Percentiles rank a stretch among this genome's conserved stretches.
These are phyloP conservation scores for Brachystomella parvula DNA, from an alignment of 1,140 invertebrate species.

Conservation along the genomic window DNA sequence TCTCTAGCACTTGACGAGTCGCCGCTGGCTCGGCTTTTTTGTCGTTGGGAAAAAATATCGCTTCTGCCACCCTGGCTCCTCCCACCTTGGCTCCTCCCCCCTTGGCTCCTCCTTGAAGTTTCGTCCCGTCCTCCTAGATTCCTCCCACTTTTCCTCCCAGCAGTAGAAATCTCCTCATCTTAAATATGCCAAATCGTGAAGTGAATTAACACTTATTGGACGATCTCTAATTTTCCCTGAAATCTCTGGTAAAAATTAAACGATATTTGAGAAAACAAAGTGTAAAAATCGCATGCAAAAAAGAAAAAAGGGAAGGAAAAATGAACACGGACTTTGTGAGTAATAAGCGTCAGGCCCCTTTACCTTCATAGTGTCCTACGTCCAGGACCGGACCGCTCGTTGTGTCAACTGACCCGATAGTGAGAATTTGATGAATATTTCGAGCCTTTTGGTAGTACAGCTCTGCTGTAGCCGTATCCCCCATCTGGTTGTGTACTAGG, in stretches of 20 bases:
- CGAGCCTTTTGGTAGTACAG: constrained; percentile 28
- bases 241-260: no score
- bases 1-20: neutral
- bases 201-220: no score
- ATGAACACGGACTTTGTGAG: neutral
- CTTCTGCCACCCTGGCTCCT: no score
- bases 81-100: no score
- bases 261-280: no score
- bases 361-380: no score
- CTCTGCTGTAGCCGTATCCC: constrained; percentile 18
- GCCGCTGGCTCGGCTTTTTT: neutral
- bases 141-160: neutral
- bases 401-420: neutral
- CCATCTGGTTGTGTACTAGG: constrained; percentile 10
- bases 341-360: neutral
- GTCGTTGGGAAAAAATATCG: no score
- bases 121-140: neutral
- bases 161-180: neutral
- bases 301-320: no score
- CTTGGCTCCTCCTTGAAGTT: neutral
- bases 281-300: no score
- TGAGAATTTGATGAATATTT: constrained; percentile 19
- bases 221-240: no score
- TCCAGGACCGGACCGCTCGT: neutral
- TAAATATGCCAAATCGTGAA: no score